Percentiles rank a stretch among this genome's conserved stretches.
phyloP scores from a whole-genome alignment of 2,113 vertebrate genomes.

The Mormoops blainvillei region DNA sequence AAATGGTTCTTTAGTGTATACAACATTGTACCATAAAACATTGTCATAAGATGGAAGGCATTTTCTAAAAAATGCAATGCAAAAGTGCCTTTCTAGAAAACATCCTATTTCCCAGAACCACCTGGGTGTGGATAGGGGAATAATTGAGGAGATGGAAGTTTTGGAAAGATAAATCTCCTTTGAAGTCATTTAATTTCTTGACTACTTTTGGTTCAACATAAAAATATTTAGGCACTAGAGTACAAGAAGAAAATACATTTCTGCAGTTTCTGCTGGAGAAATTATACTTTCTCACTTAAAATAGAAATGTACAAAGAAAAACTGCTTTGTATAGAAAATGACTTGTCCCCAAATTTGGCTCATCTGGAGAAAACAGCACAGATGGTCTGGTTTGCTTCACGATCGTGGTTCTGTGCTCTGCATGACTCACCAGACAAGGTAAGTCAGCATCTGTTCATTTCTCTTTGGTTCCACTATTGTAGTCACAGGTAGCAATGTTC shows the following conservation, averaged over 20 bases:
- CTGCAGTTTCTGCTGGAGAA: background rate
- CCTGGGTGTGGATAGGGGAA: background rate
- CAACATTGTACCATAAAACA: constrained; percentile 30
- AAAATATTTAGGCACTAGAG: background rate
- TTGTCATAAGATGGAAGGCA: constrained; percentile 54
- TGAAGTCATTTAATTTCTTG: constrained; percentile 45
- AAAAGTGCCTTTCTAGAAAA: constrained; percentile 59
- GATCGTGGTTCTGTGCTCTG: constrained; percentile 2
- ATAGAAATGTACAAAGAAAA: background rate
- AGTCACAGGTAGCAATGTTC: background rate
- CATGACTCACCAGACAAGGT: constrained; percentile 63
- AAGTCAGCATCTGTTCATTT: constrained; percentile 67
- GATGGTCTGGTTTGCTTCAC: constrained; percentile 56
- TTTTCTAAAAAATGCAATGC: constrained; percentile 64
- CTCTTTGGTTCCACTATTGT: constrained; percentile 38
- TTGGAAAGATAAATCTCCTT: background rate
- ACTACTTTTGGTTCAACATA: background rate
- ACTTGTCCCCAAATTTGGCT: constrained; percentile 7
- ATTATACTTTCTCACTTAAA: constrained; percentile 27
- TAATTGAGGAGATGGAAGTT: background rate
- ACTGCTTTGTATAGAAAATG: background rate
- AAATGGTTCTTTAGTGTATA: constrained; percentile 60
- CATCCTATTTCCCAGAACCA: constrained; percentile 28
- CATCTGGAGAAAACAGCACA: constrained; percentile 57
- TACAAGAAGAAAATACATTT: background rate